Conservation (phyloP, 2,113 vertebrate genomes). For the Menura novaehollandiae region DNA sequence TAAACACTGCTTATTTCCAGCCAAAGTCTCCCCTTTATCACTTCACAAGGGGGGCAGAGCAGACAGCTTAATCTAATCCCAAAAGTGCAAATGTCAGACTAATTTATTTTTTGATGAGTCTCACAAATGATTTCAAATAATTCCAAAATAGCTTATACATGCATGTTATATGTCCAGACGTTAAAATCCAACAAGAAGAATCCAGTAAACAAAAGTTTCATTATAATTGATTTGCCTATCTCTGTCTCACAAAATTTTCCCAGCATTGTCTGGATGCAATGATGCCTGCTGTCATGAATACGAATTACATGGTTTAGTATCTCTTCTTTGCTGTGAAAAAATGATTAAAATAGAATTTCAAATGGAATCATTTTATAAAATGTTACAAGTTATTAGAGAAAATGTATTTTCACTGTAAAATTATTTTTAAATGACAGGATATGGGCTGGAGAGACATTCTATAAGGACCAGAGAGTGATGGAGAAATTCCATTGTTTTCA, state of each 20-base stretch:
- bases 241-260: constrained; percentile 26
- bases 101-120: neutral
- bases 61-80: neutral
- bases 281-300: constrained; percentile 27
- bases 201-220: constrained; percentile 19
- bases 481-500: neutral
- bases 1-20: neutral
- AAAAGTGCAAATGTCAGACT: neutral
- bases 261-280: neutral
- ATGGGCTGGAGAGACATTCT: neutral
- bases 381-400: neutral
- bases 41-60: neutral
- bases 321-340: constrained; percentile 30
- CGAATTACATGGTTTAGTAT: neutral
- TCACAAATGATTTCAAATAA: neutral
- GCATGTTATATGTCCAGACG: neutral
- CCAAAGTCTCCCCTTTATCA: neutral
- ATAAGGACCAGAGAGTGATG: neutral
- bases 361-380: neutral
- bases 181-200: neutral
- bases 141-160: neutral
- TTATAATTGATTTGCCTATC: constrained; percentile 37
- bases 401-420: neutral
- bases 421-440: neutral
- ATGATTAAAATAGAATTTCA: constrained; percentile 10